phyloP scores from a whole-genome alignment of 2,113 vertebrate genomes.

The Rhinopomastus cyanomelas region DNA sequence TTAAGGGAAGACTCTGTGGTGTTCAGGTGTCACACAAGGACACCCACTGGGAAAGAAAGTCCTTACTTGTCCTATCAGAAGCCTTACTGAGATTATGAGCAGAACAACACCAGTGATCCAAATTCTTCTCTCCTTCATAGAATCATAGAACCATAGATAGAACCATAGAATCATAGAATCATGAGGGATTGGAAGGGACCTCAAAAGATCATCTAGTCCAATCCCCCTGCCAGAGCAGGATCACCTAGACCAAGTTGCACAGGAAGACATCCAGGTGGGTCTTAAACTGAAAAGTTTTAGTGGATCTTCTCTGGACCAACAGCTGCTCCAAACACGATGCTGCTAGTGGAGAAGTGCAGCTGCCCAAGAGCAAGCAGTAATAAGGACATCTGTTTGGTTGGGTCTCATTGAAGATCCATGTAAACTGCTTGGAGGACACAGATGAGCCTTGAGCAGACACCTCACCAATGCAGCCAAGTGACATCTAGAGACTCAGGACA shows the following conservation, averaged over 20 bases:
- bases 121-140: not conserved
- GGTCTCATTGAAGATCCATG: conserved; percentile 19
- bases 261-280: no score
- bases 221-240: no score
- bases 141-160: no score
- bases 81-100: not conserved
- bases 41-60: not conserved
- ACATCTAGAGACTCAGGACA: conserved; percentile 40
- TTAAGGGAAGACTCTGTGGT: not conserved
- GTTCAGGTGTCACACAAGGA: not conserved
- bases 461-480: conserved; percentile 49
- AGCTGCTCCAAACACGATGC: not conserved
- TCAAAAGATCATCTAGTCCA: no score
- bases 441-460: conserved; percentile 49
- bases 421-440: conserved; percentile 26
- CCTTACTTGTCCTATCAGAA: not conserved
- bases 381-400: conserved; percentile 29
- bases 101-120: not conserved
- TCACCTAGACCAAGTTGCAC: no score
- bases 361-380: conserved; percentile 4
- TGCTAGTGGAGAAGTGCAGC: not conserved
- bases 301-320: not conserved
- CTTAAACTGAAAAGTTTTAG: no score
- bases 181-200: no score
- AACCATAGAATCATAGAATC: no score